Base-by-base conservation (phyloP, 2,888 invertebrate genomes). In the Hipparchia semele region DNA sequence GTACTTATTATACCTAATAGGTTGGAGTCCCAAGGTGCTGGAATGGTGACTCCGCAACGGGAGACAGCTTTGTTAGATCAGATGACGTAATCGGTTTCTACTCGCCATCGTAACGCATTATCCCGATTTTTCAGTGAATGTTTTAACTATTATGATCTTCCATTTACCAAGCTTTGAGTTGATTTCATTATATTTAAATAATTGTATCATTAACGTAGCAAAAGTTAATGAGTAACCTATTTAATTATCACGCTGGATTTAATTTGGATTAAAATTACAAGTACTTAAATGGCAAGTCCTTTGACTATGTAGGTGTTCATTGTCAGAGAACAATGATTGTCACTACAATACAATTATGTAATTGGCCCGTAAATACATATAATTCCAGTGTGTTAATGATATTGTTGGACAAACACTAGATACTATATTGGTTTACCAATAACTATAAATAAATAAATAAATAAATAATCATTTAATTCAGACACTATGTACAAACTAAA, bases 351-450 rank as follows among this genome's bases (percentile, higher is more conserved):
- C 67, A 58, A 39, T 67, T 67, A 56, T 58, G 67, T 56, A 67
- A 54, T 67, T 58, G 67, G 8, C 67, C 67, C 54, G 9, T 45
- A 67, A 67, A 45, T 67, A 13, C 67, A 56, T 56, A 58, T 67
- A 67, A 67, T 67, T 67, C 56, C 67, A 56, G 45, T 56, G 67
- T 39, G 45, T 45, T 67, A 67, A 67, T 67, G 56, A 56, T 56
- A 39, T 39, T 39, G 39, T 39, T 39, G 39, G 5, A 56, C 67
- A 56, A 56, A 67, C 67, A 67, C 45, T 67, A 13, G 45, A 69
- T 69, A 23, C 23, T 23, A 23, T 23, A 61, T 54, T 53, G 61
- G 60, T 39, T 61, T 53, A n/a, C n/a, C 56, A 67, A 67, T 67
- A 23, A 23, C 23, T 53, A 53, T n/a, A n/a, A n/a, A n/a, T n/a